Evolutionary conservation across 2,113 vertebrate species (phyloP), one percentile per base, ranked within the genome.

Genomic region (Xiphophorus maculatus): DNA sequence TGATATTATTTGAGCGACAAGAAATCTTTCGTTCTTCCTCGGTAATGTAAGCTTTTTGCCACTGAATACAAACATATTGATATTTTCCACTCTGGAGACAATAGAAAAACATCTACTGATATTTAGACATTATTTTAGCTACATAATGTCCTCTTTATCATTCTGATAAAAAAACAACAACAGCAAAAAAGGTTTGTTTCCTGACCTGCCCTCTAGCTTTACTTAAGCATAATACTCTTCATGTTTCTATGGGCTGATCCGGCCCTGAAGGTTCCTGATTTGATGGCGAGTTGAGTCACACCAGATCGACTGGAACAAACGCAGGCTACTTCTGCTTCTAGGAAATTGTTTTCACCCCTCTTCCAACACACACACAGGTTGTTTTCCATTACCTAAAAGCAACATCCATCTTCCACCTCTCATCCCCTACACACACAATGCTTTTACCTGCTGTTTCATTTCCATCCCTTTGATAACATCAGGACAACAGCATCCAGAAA

Each of bases 301-400:
- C n/a, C 63, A 29, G 15, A 42, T 29, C 54, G 71, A 61, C 74
- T 61, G 79, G 69, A 60, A 82, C 51, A 79, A 71, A 72, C 60
- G 62, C 9, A 7, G 27, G 82, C 80, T 71, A 74, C 79, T 84
- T 80, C 77, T 67, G 75, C 79, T 86, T 84, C 77, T 81, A 40
- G 67, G 83, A 85, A 89, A 82, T 72, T 9, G 0, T 83, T 77
- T 58, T 68, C 61, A 67, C 63, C 66, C 51, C 76, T 73, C 68
- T 64, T 62, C 66, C 61, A 44, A 68, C 65, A 15, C 54, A 70
- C 44, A 70, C 74, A 70, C 28, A 10, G 71, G 84, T 74, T 81
- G 76, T 79, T 91, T 89, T 90, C 89, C 85, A 90, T 91, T 87
- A 88, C 76, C 79, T 90, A 84, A 85, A 86, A 89, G 87, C 76